Percentiles rank a stretch among this genome's conserved stretches.
These are phyloP conservation scores for Leucopsar rothschildi DNA, from an alignment of 2,113 vertebrate genomes.

Conservation along the genomic window DNA sequence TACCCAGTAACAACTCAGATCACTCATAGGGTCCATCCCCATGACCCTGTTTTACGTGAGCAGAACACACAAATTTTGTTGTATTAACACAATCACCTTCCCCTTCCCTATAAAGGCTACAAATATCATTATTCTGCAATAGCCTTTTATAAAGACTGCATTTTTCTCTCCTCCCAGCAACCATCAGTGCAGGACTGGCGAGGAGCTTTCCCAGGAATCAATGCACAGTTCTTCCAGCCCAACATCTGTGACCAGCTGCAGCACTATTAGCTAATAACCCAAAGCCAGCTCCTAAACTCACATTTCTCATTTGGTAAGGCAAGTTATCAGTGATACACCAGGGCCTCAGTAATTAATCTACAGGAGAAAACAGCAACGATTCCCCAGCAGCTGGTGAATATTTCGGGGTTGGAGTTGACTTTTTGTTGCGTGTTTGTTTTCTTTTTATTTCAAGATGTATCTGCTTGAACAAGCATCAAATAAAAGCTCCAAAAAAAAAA, in stretches of 20 bases:
- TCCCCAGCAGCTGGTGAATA: constrained; percentile 16
- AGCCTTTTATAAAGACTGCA: not conserved
- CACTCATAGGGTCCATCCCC: not conserved
- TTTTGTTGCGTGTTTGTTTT: not conserved
- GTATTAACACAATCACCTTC: not conserved
- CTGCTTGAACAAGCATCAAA: not conserved
- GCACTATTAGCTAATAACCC: constrained; percentile 9
- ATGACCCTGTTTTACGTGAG: not conserved
- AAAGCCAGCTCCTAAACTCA: constrained; percentile 27
- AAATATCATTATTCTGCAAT: not conserved
- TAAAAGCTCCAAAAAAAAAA: not conserved
- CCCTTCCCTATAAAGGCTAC: not conserved
- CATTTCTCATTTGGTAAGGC: constrained; percentile 59
- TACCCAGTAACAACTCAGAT: not conserved
- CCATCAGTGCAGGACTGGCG: not conserved
- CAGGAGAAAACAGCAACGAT: not conserved
- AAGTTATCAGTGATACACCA: constrained; percentile 23
- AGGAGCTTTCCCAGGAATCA: constrained; percentile 29
- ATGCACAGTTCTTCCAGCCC: not conserved
- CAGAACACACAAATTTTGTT: not conserved
- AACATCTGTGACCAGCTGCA: constrained; percentile 58
- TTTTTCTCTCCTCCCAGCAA: not conserved
- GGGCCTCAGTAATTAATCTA: constrained; percentile 19
- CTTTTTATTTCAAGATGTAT: not conserved
- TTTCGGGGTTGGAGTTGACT: not conserved